These are phyloP conservation scores for Copidosoma aretas DNA, from an alignment of 2,888 invertebrate genomes.

Conservation along the genomic window DNA sequence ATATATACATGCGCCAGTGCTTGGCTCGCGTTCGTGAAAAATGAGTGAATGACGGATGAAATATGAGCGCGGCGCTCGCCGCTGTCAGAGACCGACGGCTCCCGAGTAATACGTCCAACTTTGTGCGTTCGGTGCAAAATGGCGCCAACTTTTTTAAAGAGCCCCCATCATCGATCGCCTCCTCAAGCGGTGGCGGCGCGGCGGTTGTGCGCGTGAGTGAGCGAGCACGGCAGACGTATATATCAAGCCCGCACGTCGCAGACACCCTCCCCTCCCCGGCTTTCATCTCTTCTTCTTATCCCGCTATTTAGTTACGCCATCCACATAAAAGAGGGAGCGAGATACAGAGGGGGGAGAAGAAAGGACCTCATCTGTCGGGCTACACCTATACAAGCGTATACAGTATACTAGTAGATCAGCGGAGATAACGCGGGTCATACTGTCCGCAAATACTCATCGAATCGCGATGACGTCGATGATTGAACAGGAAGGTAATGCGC, in stretches of 20 bases:
- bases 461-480: constrained; percentile 14
- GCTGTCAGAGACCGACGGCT: constrained; percentile 45
- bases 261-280: neutral
- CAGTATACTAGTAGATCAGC: too few species aligned
- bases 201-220: too few species aligned
- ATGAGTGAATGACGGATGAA: constrained; percentile 48
- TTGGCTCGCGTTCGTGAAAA: constrained; percentile 44
- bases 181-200: neutral
- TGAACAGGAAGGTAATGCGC: too few species aligned
- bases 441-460: constrained; percentile 15
- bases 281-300: neutral
- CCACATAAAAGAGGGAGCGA: neutral
- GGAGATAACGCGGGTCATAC: too few species aligned
- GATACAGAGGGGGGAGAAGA: neutral
- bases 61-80: constrained; percentile 41
- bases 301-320: neutral
- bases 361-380: neutral
- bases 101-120: constrained; percentile 43
- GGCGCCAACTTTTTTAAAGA: constrained; percentile 43
- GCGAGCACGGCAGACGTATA: too few species aligned
- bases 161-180: constrained; percentile 34
- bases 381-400: neutral
- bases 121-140: constrained; percentile 25
- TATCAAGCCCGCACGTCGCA: neutral
- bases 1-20: constrained; percentile 5